Base-by-base conservation (phyloP, 2,113 vertebrate species). In the Eira barbara region DNA sequence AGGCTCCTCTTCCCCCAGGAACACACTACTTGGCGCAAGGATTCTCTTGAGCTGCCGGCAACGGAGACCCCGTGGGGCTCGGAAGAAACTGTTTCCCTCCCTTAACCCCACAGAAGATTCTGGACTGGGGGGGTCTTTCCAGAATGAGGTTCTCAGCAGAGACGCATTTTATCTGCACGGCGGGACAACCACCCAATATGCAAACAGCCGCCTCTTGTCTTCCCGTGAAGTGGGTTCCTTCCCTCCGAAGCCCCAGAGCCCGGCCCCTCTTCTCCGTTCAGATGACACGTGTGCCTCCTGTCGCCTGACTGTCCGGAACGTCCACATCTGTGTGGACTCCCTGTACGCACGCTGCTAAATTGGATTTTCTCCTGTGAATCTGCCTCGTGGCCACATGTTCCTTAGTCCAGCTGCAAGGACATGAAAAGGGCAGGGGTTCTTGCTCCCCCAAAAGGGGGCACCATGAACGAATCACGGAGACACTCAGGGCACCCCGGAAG, bases 401-500 rank as follows among this genome's bases (percentile, higher is more conserved):
- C 21, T 42, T 7, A 25, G 36, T 39, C 11, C 6, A 13, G 36
- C 71, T 42, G 6, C 36, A 27, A 42, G 36, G 71, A 74, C 39
- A 3, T 7, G 42, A 3, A 25, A 12, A 6, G 71, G 39, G 10
- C 71, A 27, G 12, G 71, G 42, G 12, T 27, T 13, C 71, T 25
- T 7, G 69, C 39, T 42, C 8, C 12, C 39, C 39, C 20, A 39
- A 27, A 17, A 36, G 29, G 36, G 8, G 31, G 23, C 39, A 45
- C 36, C 36, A n/a, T 29, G 14, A 71, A 29, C 4, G 13, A 20
- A 9, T 29, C 34, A n/a, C 15, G 3, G 13, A 59, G 67, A n/a
- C 7, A 3, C 27, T 47, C 36, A 27, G 17, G n/a, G 29, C 6
- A 3, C 31, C 36, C 18, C 0, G 3, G 8, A 9, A 0, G 25